Base-by-base conservation (phyloP, 2,888 invertebrate species). In the Alloscopus bannaensis region DNA sequence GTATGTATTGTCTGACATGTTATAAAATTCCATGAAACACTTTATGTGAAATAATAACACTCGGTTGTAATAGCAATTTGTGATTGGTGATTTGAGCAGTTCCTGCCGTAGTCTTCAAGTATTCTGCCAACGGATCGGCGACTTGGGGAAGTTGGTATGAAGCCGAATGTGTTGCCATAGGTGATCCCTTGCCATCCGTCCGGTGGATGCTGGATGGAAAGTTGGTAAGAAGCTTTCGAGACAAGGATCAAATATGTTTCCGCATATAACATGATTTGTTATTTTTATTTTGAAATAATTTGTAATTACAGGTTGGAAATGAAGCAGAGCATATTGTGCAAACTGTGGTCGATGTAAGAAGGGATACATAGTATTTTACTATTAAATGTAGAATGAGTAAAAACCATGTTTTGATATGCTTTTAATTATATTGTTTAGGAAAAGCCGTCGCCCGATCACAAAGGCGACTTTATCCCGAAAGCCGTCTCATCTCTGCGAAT, bases 121-220 rank as follows among this genome's bases (percentile, higher is more conserved):
- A 84, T 47, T 84, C 82, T 0, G 77, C 82, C 6, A 84, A 85
- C 36, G 84, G 85, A 52, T 84, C 84, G 8, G 85, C 84, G 3
- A 80, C 80, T 11, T 84, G 85, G 85, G 86, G 86, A 26, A 73
- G 65, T 45, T 70, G 83, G 68, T 86, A 85, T 80, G 86, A 86
- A 45, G 85, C 86, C 0, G 84, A 85, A 55, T 86, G 86, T 69
- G 80, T 76, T 36, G 85, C 84, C 1, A 78, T 66, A 31, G 86
- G 86, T 1, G 86, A 86, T 71, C 86, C 86, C 3, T 50, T 86
- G 4, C 86, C 86, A 22, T 52, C 79, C 1, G 85, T 86, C 1
- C 50, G 73, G 22, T 86, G 86, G 86, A 70, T 81, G 18, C 47
- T 86, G 24, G 84, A 86, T 81, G 85, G 85, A 24, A 85, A 81